These are phyloP conservation scores for Heteronetta atricapilla DNA, from an alignment of 2,113 vertebrate genomes.

Conservation along the genomic window DNA sequence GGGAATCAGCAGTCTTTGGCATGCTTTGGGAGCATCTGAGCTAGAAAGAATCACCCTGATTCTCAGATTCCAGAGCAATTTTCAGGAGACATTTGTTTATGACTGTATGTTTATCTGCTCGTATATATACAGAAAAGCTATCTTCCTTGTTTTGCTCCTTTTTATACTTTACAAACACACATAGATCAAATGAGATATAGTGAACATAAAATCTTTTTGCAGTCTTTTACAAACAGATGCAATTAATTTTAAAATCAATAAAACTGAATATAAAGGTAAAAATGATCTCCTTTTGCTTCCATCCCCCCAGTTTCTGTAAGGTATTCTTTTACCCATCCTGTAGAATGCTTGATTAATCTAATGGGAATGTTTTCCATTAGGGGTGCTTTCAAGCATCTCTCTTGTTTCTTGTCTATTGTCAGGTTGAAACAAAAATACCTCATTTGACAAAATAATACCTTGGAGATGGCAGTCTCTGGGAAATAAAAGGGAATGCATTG, in stretches of 20 bases:
- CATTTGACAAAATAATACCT: neutral
- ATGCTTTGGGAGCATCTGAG: neutral
- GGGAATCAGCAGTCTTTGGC: neutral
- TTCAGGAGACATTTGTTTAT: neutral
- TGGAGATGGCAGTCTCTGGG: neutral
- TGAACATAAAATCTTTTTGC: neutral
- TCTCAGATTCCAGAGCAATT: neutral
- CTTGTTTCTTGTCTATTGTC: neutral
- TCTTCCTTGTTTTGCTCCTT: neutral
- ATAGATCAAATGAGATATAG: neutral
- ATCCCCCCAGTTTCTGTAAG: neutral
- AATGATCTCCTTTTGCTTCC: neutral
- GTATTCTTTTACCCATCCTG: neutral
- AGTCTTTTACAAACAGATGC: neutral
- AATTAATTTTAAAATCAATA: conserved; percentile 16
- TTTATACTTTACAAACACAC: neutral
- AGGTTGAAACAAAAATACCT: neutral
- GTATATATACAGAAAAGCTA: neutral
- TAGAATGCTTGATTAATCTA: conserved; percentile 42
- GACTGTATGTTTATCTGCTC: neutral
- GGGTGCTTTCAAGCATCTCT: neutral
- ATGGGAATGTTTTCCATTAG: conserved; percentile 18
- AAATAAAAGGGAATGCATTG: neutral
- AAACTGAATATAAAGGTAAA: neutral
- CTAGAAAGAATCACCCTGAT: neutral